Conservation (phyloP, 2,113 vertebrate genomes). For the Guaruba guarouba region DNA sequence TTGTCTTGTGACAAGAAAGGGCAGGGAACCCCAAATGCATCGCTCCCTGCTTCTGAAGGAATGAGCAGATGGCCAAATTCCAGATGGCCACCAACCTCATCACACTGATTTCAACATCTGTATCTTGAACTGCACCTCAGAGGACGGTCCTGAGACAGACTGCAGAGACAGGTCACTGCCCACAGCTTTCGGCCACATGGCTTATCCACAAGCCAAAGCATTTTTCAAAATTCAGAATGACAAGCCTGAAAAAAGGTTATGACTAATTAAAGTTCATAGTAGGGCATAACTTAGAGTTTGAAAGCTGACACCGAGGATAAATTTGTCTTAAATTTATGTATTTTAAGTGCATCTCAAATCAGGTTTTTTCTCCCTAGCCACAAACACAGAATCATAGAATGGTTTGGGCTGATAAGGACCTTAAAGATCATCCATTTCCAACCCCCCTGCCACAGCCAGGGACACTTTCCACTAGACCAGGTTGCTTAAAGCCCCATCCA, state of each 20-base stretch:
- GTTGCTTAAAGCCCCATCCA: neutral
- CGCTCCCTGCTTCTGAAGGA: neutral
- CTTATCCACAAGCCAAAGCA: neutral
- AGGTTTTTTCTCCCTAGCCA: neutral
- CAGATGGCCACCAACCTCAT: neutral
- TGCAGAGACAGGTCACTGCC: neutral
- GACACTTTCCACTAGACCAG: neutral
- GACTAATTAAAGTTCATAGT: neutral
- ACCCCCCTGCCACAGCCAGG: neutral
- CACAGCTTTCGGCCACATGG: neutral
- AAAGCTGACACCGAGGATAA: neutral
- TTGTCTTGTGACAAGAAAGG: neutral
- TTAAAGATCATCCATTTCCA: neutral
- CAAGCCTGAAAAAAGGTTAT: constrained; percentile 24
- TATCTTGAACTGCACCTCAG: neutral
- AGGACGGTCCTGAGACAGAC: constrained; percentile 6
- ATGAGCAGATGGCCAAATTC: constrained; percentile 29
- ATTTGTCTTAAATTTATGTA: neutral
- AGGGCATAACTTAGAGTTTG: neutral
- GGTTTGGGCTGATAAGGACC: neutral
- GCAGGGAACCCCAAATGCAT: neutral
- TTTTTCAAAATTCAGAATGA: constrained; percentile 18
- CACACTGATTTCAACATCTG: constrained; percentile 18
- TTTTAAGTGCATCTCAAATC: neutral
- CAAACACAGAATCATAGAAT: neutral